These are phyloP conservation scores for Numenius phaeopus DNA, from an alignment of 2,797 vertebrate species.

Conservation along the genomic window DNA sequence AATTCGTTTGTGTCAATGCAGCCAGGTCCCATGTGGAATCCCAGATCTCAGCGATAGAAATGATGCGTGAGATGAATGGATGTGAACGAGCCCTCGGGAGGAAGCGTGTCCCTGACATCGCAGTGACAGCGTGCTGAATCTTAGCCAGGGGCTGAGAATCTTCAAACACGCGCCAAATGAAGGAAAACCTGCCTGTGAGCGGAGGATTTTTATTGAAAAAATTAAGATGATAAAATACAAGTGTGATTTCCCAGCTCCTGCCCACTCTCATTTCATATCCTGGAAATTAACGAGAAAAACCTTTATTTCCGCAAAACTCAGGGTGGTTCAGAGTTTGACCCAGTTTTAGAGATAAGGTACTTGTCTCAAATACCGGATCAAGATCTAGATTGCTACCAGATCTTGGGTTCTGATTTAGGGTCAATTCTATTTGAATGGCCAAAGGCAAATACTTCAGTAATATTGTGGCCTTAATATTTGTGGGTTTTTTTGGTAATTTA, in stretches of 20 bases:
- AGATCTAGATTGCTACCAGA: neutral
- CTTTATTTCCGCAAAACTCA: neutral
- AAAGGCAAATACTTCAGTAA: constrained; percentile 15
- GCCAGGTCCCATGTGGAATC: neutral
- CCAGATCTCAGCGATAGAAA: neutral
- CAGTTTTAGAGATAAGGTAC: neutral
- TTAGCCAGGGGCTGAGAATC: neutral
- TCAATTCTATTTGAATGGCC: neutral
- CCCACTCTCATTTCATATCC: neutral
- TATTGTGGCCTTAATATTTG: neutral
- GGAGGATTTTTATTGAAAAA: neutral
- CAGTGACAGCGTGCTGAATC: neutral
- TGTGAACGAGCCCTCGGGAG: neutral
- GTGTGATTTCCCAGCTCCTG: neutral
- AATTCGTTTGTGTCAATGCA: neutral
- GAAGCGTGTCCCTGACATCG: neutral
- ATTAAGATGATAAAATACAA: neutral
- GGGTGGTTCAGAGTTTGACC: neutral
- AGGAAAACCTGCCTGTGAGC: neutral
- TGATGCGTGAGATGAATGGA: neutral
- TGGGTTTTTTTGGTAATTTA: neutral
- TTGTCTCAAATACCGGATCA: neutral
- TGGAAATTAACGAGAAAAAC: neutral
- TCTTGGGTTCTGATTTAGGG: neutral
- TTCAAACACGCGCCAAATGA: neutral